Conservation (phyloP, 2,888 invertebrate genomes). For the Muschampia plurimacula region DNA sequence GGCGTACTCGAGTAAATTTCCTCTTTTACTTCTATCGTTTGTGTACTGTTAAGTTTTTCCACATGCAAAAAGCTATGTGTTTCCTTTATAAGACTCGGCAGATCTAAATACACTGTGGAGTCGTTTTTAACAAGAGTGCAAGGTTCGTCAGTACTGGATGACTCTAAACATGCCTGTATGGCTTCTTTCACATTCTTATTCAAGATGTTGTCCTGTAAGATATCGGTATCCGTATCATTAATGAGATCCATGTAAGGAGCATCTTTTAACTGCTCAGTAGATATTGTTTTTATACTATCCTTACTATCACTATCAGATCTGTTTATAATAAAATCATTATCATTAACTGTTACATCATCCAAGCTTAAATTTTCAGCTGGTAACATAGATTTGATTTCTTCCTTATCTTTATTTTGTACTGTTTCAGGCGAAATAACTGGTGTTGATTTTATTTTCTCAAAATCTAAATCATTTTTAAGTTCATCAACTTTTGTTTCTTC, state of each 20-base stretch:
- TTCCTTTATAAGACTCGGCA: constrained; percentile 67
- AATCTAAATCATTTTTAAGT: constrained; percentile 5
- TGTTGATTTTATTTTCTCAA: constrained; percentile 15
- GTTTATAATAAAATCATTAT: constrained; percentile 40
- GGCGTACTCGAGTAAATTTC: constrained; percentile 70
- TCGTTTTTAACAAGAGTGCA: constrained; percentile 61
- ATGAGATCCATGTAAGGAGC: constrained; percentile 77
- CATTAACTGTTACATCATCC: constrained; percentile 41
- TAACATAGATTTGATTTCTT: constrained; percentile 35
- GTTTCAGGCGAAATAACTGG: constrained; percentile 63
- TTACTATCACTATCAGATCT: constrained; percentile 53
- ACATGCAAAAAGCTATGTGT: constrained; percentile 66
- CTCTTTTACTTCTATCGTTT: constrained; percentile 50
- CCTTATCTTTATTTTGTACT: constrained; percentile 70
- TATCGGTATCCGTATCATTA: constrained; percentile 62
- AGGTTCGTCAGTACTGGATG: constrained; percentile 44
- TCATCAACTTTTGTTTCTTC: constrained; percentile 23
- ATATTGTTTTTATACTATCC: constrained; percentile 32
- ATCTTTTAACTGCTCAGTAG: constrained; percentile 50
- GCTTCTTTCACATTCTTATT: constrained; percentile 53
- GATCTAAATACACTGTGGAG: constrained; percentile 76
- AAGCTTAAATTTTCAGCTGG: constrained; percentile 43
- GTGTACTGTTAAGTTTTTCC: constrained; percentile 61
- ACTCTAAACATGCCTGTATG: constrained; percentile 48
- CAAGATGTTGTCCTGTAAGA: constrained; percentile 54